Evolutionary conservation across 2,113 vertebrate species (phyloP), one percentile per base, ranked within the genome.

Genomic region (Machaerirhynchus nigripectus): DNA sequence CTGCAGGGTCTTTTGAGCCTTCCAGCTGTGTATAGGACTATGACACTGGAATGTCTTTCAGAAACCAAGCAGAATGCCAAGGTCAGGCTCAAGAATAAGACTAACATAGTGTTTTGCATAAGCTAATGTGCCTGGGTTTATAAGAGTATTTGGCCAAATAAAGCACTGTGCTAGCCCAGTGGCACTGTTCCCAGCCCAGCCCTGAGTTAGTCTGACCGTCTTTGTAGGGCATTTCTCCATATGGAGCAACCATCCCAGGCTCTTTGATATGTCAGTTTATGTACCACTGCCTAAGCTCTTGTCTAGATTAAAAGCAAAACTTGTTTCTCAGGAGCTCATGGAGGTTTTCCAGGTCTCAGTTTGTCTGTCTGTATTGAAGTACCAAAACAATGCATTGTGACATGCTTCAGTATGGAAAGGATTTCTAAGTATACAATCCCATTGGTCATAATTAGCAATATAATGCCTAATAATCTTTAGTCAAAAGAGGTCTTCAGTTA

Each of bases 221-320:
- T 87, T 28, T 56, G 33, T 12, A 59, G 46, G 17, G 2, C 1
- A 5, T 78, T 81, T 89, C 52, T 69, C 30, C 7, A 2, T 13
- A 21, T 0, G 0, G 9, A 87, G 17, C 0, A 0, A 50, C 7
- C 26, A 57, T 57, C 7, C 18, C 33, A 22, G 42, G 15, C 17
- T 11, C 37, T 76, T 70, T 33, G 47, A 30, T 4, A 1, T 13
- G 14, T 49, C 24, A n/a, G 8, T 86, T 69, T 53, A 39, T 31
- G 4, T 55, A 77, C 5, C 6, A 12, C 2, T 18, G 46, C 7
- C 22, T 56, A 74, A 81, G 8, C 5, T 64, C 21, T 52, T 5
- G 0, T 14, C 61, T 60, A 31, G 37, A 50, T 53, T 79, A 71
- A 87, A 90, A 89, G 3, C 12, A 68, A 63, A 90, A 65, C 18